Base-by-base conservation (phyloP, 2,888 invertebrate species). In the Zygaena filipendulae region DNA sequence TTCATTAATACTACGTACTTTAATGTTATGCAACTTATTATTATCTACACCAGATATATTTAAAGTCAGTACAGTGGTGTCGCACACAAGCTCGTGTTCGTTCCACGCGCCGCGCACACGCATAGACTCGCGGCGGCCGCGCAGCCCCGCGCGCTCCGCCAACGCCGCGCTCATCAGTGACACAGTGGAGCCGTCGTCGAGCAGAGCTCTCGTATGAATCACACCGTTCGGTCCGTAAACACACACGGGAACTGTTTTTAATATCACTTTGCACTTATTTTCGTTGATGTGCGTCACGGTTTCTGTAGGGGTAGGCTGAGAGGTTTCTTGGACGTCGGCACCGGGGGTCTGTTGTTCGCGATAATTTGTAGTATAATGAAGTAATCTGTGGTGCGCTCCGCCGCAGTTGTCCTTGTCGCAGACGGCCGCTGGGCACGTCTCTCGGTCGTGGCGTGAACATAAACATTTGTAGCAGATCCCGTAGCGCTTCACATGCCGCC, bases 71-170 rank as follows among this genome's bases (percentile, higher is more conserved):
- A 44, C 12, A 2, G 28, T 21, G 11, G 21, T 9, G 3, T 30
- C 14, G 14, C 30, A n/a, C n/a, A n/a, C n/a, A n/a, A n/a, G n/a
- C n/a, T n/a, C n/a, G n/a, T n/a, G n/a, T n/a, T n/a, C n/a, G n/a
- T n/a, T 8, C 18, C 39, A 47, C 1, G 47, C 42, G 2, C 45
- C 44, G 9, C 40, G 13, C 22, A 47, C 42, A 5, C 38, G 46
- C 31, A 50, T 18, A 1, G 33, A 20, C 12, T 37, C 21, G 6
- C 13, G 10, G 4, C 25, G 25, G 1, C 50, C 49, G 21, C 26
- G 29, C 13, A 49, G 21, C 0, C n/a, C n/a, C n/a, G 7, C 16
- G 16, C 5, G 4, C 5, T 16, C 7, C 4, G 16, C 16, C 16
- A 16, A 16, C 5, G 4, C 16, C 7, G 4, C 7, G 4, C 7